Percentiles rank a stretch among this genome's conserved stretches.
Conservation (phyloP, 2,888 invertebrate genomes). For the Odontocolon sp. region DNA sequence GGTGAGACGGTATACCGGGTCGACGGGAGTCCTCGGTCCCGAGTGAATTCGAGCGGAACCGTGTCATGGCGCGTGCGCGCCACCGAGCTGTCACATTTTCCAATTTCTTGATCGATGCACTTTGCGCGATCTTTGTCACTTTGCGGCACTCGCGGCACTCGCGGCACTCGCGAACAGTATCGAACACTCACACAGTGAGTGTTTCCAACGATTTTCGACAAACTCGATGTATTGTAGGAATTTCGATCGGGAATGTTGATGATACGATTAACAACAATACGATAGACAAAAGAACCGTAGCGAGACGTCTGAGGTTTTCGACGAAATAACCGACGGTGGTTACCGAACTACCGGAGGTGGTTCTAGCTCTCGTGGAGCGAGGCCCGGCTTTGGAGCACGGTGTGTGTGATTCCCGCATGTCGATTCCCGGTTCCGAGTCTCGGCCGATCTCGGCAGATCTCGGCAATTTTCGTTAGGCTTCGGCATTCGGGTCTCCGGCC, state of each 20-base stretch:
- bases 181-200: not conserved
- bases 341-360: slow-evolving; percentile 13
- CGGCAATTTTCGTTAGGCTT: slow-evolving; percentile 64
- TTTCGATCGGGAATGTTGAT: not conserved
- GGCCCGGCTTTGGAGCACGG: slow-evolving; percentile 51
- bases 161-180: not conserved
- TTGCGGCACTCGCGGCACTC: not conserved
- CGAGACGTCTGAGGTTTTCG: not conserved
- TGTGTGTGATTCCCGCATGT: slow-evolving; percentile 62
- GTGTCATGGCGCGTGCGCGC: slow-evolving; percentile 55
- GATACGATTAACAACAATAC: not conserved
- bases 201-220: not conserved
- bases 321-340: slow-evolving; percentile 44
- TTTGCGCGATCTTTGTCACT: not conserved
- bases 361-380: slow-evolving; percentile 49
- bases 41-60: slow-evolving; percentile 33
- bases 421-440: slow-evolving; percentile 62
- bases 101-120: slow-evolving; percentile 36
- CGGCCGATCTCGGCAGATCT: slow-evolving; percentile 67
- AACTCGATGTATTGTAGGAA: not conserved
- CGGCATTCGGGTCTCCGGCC: slow-evolving; percentile 8
- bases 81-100: slow-evolving; percentile 57
- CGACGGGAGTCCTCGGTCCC: slow-evolving; percentile 28
- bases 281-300: not conserved
- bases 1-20: not conserved